Evolutionary conservation across 1,140 invertebrate species (phyloP).

Genomic region (Leptinotarsa lineolata): DNA sequence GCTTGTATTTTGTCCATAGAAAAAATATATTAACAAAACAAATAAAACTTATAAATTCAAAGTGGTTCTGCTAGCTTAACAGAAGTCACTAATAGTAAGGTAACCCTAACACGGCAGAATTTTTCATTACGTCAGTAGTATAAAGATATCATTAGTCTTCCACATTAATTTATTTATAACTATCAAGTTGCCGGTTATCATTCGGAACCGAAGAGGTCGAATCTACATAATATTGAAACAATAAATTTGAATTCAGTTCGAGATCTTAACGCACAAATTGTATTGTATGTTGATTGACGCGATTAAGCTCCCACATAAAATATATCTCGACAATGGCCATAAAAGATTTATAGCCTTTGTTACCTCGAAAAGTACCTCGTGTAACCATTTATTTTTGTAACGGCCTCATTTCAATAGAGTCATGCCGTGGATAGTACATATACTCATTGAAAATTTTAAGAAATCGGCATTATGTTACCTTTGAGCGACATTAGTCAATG

Average conservation of each 20-base stretch:
- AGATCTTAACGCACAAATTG: slow-evolving; percentile 20
- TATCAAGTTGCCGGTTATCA: background rate
- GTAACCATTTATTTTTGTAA: background rate
- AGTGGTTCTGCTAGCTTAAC: too few relatives aligned
- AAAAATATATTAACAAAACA: too few relatives aligned
- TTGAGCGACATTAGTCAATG: too few relatives aligned
- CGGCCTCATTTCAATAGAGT: background rate
- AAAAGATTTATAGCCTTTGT: slow-evolving; percentile 24
- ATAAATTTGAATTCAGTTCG: slow-evolving; percentile 23
- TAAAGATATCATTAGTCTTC: background rate
- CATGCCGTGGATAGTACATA: background rate
- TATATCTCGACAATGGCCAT: slow-evolving; percentile 9
- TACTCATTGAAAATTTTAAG: background rate
- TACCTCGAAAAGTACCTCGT: slow-evolving; percentile 13
- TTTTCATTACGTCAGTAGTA: background rate
- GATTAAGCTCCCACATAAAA: slow-evolving; percentile 28
- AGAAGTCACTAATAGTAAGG: too few relatives aligned
- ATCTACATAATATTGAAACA: slow-evolving; percentile 14
- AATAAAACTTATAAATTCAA: too few relatives aligned
- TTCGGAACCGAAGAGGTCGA: background rate
- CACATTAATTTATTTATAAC: background rate
- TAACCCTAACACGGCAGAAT: background rate
- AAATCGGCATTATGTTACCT: background rate
- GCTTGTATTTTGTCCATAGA: too few relatives aligned
- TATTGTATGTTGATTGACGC: slow-evolving; percentile 29